Evolutionary conservation across 2,113 vertebrate species (phyloP), one percentile per base, ranked within the genome.

Genomic region (Tor tambroides): DNA sequence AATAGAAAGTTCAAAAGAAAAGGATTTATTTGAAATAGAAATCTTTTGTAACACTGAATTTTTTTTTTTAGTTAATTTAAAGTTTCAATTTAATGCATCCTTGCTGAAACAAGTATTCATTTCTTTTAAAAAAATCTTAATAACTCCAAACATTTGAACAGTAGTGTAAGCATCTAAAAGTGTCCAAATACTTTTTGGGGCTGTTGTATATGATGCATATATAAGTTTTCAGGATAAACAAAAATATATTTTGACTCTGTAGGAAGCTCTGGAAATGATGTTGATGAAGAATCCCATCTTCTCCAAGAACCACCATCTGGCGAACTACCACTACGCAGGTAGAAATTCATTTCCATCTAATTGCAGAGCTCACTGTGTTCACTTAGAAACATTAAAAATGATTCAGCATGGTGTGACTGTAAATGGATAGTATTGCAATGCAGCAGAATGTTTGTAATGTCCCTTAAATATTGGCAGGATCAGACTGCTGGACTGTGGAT

Each of bases 291-390:
- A 91, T n/a, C 95, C 96, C 5, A 79, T 95, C 84, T 93, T 96
- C 85, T 92, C 94, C 0, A 92, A 92, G 82, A 91, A 91, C 51
- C 97, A 98, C 86, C 95, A 95, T 1, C 93, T 99, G 89, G 90
- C 94, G 63, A 93, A 95, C 87, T 99, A 99, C 94, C 98, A 99
- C 95, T 99, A 99, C 94, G 97, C 97, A 95, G 98, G 98, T 97
- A 85, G 88, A 88, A 81, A 21, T 30, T 72, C 1, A 61, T 17
- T 80, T 43, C n/a, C 5, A 80, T 30, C 65, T 9, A 71, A 71
- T 15, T 1, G 14, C 43, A 49, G 23, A 19, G 15, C 14, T 51
- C 6, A 26, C 35, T 11, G 35, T 38, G 35, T 38, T 72, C 35
- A 41, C 19, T 72, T 38, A 21, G 7, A 72, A 46, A 46, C 0